Evolutionary conservation across 2,888 invertebrate genomes (phyloP).

Genomic region (Trissonchulus sp.): DNA sequence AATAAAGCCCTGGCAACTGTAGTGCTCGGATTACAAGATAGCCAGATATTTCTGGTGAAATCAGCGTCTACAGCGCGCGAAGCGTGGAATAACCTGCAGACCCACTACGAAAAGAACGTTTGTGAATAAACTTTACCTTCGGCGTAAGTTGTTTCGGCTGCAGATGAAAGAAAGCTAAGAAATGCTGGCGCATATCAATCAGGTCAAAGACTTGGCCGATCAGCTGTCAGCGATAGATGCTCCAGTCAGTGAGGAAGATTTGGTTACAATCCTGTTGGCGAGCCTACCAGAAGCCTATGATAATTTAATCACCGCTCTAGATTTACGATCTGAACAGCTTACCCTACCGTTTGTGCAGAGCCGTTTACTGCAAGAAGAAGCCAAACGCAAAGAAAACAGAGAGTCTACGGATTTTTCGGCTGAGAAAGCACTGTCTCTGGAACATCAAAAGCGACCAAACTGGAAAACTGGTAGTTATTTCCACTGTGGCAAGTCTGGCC

Average conservation of each 20-base stretch:
- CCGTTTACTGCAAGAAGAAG: not conserved
- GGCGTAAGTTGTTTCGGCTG: not conserved
- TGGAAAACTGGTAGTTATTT: not conserved
- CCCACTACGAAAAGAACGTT: not conserved
- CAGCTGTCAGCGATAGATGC: constrained; percentile 1
- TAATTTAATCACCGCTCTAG: not conserved
- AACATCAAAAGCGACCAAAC: not conserved
- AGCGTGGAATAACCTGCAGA: not conserved
- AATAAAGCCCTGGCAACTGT: no score
- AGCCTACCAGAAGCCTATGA: not conserved
- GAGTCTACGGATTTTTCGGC: not conserved
- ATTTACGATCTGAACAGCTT: not conserved
- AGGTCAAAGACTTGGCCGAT: not conserved
- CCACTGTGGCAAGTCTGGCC: not conserved
- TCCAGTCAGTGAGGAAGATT: not conserved
- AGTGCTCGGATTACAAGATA: no score
- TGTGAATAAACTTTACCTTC: not conserved
- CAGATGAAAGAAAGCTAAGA: not conserved
- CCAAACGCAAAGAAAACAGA: not conserved
- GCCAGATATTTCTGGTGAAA: not conserved
- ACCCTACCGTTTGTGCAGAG: not conserved
- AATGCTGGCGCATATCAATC: not conserved
- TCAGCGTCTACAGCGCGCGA: not conserved
- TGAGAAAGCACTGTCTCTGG: not conserved
- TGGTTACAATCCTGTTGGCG: not conserved